phyloP scores from a whole-genome alignment of 2,113 vertebrate species.

The Progne subis region DNA sequence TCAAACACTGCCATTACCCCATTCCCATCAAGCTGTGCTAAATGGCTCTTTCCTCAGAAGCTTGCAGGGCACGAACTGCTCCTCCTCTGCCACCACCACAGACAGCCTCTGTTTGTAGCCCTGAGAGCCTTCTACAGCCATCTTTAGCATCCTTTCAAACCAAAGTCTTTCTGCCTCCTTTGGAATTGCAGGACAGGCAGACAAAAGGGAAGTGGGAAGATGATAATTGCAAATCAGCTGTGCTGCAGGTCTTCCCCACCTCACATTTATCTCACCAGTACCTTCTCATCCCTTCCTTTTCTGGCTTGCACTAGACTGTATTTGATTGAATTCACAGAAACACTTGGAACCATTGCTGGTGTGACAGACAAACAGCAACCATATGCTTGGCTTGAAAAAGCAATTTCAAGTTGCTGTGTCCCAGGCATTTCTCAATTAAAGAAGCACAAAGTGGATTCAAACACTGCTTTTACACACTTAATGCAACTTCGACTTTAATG shows the following conservation, averaged over 20 bases:
- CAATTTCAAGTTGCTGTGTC: background rate
- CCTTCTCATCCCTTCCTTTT: background rate
- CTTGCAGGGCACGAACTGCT: background rate
- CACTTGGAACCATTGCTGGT: background rate
- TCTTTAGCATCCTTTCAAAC: background rate
- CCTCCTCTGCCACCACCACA: background rate
- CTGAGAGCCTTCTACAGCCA: background rate
- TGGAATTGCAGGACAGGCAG: background rate
- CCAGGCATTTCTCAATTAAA: background rate
- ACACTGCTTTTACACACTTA: background rate
- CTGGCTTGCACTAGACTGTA: background rate
- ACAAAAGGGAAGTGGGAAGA: background rate
- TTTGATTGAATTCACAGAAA: background rate
- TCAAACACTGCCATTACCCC: slow-evolving; percentile 8
- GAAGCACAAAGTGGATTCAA: background rate
- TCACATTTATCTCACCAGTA: background rate
- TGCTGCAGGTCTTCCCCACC: background rate
- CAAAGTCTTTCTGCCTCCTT: background rate
- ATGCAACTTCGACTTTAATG: background rate
- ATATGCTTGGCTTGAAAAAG: slow-evolving; percentile 17
- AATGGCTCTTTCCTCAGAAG: slow-evolving; percentile 2
- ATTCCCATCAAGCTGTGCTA: slow-evolving; percentile 24
- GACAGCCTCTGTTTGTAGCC: background rate
- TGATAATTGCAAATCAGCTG: background rate
- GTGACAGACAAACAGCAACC: slow-evolving; percentile 27